Evolutionary conservation across 2,113 vertebrate genomes (phyloP).

Genomic region (Abramis brama): DNA sequence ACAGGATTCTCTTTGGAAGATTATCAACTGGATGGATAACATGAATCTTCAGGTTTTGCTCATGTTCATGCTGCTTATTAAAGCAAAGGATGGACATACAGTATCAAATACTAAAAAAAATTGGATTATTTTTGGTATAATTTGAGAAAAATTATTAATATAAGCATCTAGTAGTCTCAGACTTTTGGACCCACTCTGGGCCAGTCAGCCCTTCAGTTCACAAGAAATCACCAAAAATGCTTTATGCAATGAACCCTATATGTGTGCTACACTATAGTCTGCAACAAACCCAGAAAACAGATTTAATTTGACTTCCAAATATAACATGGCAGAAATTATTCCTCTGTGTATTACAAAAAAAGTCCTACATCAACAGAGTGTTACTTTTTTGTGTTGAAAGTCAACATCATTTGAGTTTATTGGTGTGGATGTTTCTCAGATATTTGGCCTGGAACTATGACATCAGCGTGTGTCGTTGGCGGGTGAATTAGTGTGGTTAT

Average conservation of each 20-base stretch:
- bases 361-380: constrained; percentile 54
- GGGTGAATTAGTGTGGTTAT: constrained; percentile 33
- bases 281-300: constrained; percentile 40
- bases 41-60: too few relatives aligned
- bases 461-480: constrained; percentile 58
- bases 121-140: too few relatives aligned
- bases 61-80: too few relatives aligned
- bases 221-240: constrained; percentile 9
- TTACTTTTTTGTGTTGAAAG: constrained; percentile 55
- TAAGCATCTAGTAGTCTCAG: background rate
- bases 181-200: background rate
- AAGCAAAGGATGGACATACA: too few relatives aligned
- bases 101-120: too few relatives aligned
- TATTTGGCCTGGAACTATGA: constrained; percentile 60
- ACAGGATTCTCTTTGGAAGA: too few relatives aligned
- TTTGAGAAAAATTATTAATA: background rate
- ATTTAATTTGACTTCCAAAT: constrained; percentile 65
- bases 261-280: constrained; percentile 43
- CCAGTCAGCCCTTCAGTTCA: background rate
- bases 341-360: constrained; percentile 55
- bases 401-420: constrained; percentile 66
- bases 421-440: constrained; percentile 66
- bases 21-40: too few relatives aligned
- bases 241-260: constrained; percentile 46
- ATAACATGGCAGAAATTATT: constrained; percentile 64